Percentiles rank a stretch among this genome's conserved stretches.
Conservation (phyloP, 1,140 invertebrate species). For the Oryzaephilus surinamensis region DNA sequence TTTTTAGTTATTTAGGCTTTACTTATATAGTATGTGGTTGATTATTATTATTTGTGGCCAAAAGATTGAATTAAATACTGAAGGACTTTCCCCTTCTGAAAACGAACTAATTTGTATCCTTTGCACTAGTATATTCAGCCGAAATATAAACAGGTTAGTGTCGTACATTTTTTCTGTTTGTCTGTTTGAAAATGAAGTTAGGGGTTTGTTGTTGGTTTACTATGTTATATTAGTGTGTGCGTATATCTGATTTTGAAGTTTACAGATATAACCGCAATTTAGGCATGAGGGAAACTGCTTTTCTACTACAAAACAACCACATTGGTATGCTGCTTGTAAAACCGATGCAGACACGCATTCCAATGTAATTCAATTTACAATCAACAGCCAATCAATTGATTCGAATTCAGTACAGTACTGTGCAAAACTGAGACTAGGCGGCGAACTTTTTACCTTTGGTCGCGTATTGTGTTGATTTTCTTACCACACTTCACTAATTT, state of each 20-base stretch:
- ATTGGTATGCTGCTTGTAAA: slow-evolving; percentile 23
- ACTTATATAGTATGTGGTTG: too few relatives aligned
- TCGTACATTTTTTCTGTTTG: background rate
- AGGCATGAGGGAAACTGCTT: slow-evolving; percentile 14
- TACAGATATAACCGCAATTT: slow-evolving; percentile 17
- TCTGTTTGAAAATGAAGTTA: slow-evolving; percentile 1
- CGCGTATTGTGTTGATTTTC: too few relatives aligned
- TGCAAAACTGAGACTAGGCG: slow-evolving; percentile 13
- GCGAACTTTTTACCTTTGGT: slow-evolving; percentile 11
- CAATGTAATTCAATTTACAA: slow-evolving; percentile 49
- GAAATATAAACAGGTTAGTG: too few relatives aligned
- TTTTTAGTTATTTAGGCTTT: too few relatives aligned
- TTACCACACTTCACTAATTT: too few relatives aligned
- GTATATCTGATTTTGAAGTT: too few relatives aligned
- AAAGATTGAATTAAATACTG: too few relatives aligned
- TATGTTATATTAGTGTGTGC: too few relatives aligned
- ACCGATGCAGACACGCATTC: slow-evolving; percentile 37
- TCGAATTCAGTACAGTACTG: slow-evolving; percentile 39
- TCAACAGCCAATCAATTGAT: slow-evolving; percentile 50
- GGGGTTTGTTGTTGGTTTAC: background rate
- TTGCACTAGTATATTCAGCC: too few relatives aligned
- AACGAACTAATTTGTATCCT: too few relatives aligned
- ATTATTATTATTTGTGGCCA: too few relatives aligned
- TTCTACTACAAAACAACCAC: slow-evolving; percentile 13
- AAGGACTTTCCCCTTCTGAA: too few relatives aligned